phyloP scores from a whole-genome alignment of 2,797 vertebrate species.

The Tamandua tetradactyla region DNA sequence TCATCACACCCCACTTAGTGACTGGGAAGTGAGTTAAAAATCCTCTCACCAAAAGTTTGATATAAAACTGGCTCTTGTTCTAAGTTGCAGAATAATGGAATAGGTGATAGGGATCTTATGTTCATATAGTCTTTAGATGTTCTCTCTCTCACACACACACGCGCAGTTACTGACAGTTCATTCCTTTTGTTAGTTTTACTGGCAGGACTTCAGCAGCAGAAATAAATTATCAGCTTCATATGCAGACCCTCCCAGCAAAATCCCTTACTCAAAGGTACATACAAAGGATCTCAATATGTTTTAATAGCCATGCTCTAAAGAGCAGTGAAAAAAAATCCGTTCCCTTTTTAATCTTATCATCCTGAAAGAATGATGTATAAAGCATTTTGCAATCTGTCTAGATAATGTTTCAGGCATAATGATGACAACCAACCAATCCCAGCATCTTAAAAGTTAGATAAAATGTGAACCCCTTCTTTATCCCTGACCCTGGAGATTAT shows the following conservation, averaged over 20 bases:
- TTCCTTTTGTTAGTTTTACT: neutral
- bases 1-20: neutral
- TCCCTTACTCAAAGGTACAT: neutral
- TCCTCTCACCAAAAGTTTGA: neutral
- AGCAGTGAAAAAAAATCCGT: neutral
- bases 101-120: neutral
- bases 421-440: neutral
- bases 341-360: slow-evolving; percentile 61
- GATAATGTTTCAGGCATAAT: slow-evolving; percentile 25
- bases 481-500: neutral
- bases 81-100: neutral
- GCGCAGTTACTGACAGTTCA: neutral
- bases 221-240: slow-evolving; percentile 3
- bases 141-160: too few relatives aligned
- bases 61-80: neutral
- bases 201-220: neutral
- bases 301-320: slow-evolving; percentile 5
- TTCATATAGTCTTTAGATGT: neutral
- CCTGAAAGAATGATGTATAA: slow-evolving; percentile 2
- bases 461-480: slow-evolving; percentile 36
- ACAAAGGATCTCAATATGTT: neutral
- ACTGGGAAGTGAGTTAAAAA: neutral
- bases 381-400: slow-evolving; percentile 40
- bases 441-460: slow-evolving; percentile 47
- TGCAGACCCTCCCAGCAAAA: neutral